Conservation (phyloP, 2,797 vertebrate species). For the Pitangus sulphuratus region DNA sequence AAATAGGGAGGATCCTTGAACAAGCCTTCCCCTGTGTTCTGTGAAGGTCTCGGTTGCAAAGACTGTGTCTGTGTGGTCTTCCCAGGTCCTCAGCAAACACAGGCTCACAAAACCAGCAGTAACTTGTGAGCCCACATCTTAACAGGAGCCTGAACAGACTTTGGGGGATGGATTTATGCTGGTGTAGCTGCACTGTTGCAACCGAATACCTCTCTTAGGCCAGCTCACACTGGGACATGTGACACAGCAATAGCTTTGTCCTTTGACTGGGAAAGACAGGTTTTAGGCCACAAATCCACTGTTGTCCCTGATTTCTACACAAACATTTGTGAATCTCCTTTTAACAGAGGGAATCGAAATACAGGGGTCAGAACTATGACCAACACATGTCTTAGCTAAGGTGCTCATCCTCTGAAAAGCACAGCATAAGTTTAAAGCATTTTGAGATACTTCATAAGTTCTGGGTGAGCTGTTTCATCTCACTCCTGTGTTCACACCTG, state of each 20-base stretch:
- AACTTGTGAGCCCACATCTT: background rate
- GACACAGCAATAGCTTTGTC: background rate
- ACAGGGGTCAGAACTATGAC: background rate
- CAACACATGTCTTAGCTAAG: background rate
- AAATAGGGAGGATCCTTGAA: background rate
- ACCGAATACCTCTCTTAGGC: background rate
- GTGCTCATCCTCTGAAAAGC: background rate
- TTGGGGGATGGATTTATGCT: accelerated
- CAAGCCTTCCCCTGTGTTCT: background rate
- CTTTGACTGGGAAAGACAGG: background rate
- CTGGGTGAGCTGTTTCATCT: background rate
- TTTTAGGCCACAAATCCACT: background rate
- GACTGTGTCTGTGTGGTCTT: background rate
- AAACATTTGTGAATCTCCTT: background rate
- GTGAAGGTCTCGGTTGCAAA: background rate
- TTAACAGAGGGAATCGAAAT: background rate
- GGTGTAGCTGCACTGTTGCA: background rate
- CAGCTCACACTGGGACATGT: background rate
- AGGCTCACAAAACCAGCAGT: background rate
- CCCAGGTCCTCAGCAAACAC: background rate
- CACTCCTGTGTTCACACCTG: background rate
- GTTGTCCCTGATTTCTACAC: background rate
- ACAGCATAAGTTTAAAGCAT: background rate
- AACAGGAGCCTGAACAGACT: background rate
- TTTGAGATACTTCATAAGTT: background rate